phyloP scores from a whole-genome alignment of 2,888 invertebrate species.

The Tenodera sinensis region DNA sequence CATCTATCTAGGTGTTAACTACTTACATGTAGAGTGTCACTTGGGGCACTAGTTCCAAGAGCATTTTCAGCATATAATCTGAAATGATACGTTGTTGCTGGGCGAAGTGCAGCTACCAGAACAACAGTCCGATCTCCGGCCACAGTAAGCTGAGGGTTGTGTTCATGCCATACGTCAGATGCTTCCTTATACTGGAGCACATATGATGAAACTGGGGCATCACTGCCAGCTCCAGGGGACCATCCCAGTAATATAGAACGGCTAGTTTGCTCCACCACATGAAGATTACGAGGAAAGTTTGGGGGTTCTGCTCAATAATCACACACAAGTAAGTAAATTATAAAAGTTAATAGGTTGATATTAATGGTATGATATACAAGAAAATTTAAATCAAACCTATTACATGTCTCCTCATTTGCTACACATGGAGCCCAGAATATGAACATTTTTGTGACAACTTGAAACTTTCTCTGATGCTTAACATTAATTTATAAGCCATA shows the following conservation, averaged over 20 bases:
- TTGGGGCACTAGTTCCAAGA: slow-evolving; percentile 57
- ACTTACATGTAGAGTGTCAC: slow-evolving; percentile 53
- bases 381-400: neutral
- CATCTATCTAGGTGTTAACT: slow-evolving; percentile 22
- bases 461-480: too few species aligned
- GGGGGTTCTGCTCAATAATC: slow-evolving; percentile 51
- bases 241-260: slow-evolving; percentile 55
- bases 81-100: slow-evolving; percentile 58
- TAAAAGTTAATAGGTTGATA: neutral
- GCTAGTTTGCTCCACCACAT: slow-evolving; percentile 54
- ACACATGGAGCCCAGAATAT: too few species aligned
- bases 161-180: slow-evolving; percentile 56
- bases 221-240: slow-evolving; percentile 46
- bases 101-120: slow-evolving; percentile 53
- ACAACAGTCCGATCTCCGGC: slow-evolving; percentile 53
- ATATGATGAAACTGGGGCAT: slow-evolving; percentile 54
- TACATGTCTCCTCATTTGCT: too few species aligned
- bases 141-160: slow-evolving; percentile 54
- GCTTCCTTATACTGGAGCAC: slow-evolving; percentile 58
- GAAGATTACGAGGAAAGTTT: slow-evolving; percentile 56
- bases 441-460: too few species aligned
- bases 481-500: too few species aligned
- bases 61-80: slow-evolving; percentile 59
- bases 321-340: neutral
- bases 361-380: neutral